Conservation (phyloP, 2,888 invertebrate genomes). For the Cryptus armator region DNA sequence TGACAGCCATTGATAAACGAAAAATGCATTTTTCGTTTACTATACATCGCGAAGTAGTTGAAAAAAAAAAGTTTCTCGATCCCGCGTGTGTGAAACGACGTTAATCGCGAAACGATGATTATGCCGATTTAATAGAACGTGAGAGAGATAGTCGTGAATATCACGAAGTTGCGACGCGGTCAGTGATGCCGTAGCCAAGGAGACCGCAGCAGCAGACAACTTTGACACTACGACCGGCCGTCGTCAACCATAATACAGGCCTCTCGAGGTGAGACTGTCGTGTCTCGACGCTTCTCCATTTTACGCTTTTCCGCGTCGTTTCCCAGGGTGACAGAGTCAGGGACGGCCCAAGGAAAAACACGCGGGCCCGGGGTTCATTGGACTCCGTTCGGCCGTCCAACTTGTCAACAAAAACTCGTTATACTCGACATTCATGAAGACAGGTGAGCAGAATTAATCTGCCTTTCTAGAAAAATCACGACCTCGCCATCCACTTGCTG, state of each 20-base stretch:
- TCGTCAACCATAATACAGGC: slow-evolving; percentile 75
- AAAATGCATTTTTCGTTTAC: background rate
- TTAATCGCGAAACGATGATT: background rate
- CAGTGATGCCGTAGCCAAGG: slow-evolving; percentile 85
- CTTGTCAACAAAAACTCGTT: slow-evolving; percentile 70
- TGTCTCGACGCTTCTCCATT: slow-evolving; percentile 8
- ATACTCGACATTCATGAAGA: slow-evolving; percentile 81
- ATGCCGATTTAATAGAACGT: background rate
- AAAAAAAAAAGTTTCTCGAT: background rate
- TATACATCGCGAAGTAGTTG: background rate
- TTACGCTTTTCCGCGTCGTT: slow-evolving; percentile 75
- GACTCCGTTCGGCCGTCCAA: slow-evolving; percentile 73
- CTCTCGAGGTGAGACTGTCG: slow-evolving; percentile 14
- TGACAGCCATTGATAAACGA: slow-evolving; percentile 32
- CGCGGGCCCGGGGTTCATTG: slow-evolving; percentile 74
- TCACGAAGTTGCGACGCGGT: slow-evolving; percentile 74
- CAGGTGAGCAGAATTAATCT: slow-evolving; percentile 78
- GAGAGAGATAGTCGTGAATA: slow-evolving; percentile 1
- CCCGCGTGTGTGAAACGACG: background rate
- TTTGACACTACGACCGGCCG: slow-evolving; percentile 79
- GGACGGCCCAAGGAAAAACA: slow-evolving; percentile 69
- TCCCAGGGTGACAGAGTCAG: slow-evolving; percentile 79
- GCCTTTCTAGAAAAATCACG: slow-evolving; percentile 8
- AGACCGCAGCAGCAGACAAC: slow-evolving; percentile 84
- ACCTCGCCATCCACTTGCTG: background rate